A percentile compares a stretch with the other conserved stretches of the same genome.
These are phyloP conservation scores for Oscheius onirici DNA, from an alignment of 2,888 invertebrate genomes.

Conservation along the genomic window DNA sequence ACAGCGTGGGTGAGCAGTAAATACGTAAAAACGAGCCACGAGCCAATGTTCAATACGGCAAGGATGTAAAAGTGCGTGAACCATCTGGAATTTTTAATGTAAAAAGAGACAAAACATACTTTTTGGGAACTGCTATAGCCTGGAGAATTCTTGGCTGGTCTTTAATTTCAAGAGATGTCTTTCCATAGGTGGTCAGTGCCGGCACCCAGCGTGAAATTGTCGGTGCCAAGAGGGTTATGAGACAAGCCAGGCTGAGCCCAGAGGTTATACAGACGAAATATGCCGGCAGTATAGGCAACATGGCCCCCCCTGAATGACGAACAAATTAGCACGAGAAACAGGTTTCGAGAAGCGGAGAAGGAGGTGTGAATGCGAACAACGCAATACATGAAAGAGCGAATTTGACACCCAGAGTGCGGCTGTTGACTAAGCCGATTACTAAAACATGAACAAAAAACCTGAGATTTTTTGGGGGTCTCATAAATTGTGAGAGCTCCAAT, in stretches of 20 bases:
- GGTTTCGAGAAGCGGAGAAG: neutral
- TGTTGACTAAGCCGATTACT: constrained; percentile 26
- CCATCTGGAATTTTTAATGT: constrained; percentile 48
- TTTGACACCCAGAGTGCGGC: neutral
- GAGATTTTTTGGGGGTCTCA: no score
- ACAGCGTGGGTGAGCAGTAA: neutral
- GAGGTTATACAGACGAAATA: constrained; percentile 46
- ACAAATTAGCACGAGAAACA: constrained; percentile 18
- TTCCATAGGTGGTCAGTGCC: constrained; percentile 58
- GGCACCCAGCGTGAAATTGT: constrained; percentile 22
- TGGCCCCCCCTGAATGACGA: constrained; percentile 23
- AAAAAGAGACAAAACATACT: constrained; percentile 31
- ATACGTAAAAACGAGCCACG: constrained; percentile 20
- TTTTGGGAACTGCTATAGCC: constrained; percentile 54
- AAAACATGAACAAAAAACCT: constrained; percentile 2
- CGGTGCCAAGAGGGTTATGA: constrained; percentile 46
- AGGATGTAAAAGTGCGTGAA: constrained; percentile 61
- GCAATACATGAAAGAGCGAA: neutral
- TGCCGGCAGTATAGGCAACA: constrained; percentile 36
- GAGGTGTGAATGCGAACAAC: neutral
- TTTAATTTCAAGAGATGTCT: constrained; percentile 39
- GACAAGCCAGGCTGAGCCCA: constrained; percentile 44
- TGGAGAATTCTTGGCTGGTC: constrained; percentile 41
- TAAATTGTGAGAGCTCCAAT: no score
- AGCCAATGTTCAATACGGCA: constrained; percentile 17